Base-by-base conservation (phyloP, 2,888 invertebrate species). In the Branchellion lobata region DNA sequence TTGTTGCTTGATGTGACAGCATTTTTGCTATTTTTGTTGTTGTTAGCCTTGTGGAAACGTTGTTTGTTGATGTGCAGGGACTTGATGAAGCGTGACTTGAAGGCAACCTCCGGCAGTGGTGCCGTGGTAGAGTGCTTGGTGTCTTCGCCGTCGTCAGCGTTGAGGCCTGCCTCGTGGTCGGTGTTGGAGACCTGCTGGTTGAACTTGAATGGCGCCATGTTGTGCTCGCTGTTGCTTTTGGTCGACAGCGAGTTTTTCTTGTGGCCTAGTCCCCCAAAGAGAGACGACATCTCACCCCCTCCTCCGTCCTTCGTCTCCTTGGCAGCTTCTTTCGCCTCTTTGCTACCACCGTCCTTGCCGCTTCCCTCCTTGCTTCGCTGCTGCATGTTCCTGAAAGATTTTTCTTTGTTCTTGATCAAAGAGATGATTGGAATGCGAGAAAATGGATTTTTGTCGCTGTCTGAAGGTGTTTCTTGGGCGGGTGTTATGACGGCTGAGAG, bases 271-370 rank as follows among this genome's bases (percentile, higher is more conserved):
- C 61, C 61, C 3, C n/a, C 21, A n/a, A 57, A 57, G 11, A 57
- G 21, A 5, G 61, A 24, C 61, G 24, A 14, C 21, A 57, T 57
- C 8, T 57, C 61, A 14, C 61, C 61, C 3, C 61, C 61, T 18
- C 61, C 61, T 14, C 3, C 21, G 89, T 94, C 97, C 84, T 96
- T 96, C 0, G 94, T 97, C 78, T 95, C 95, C 83, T 95, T 95
- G 87, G 95, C 95, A 83, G 97, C 97, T 88, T 95, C 61, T n/a
- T 57, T 27, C 1, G 40, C 27, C 1, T n/a, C 14, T n/a, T n/a
- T n/a, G n/a, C n/a, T n/a, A n/a, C n/a, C n/a, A 31, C 3, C 71
- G 34, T n/a, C 29, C 31, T 3, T n/a, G 24, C 72, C 33, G 1
- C 31, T 24, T 11, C 18, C 0, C 29, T 76, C 57, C 31, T 76